Percentiles rank a stretch among this genome's conserved stretches.
Evolutionary conservation across 2,797 vertebrate genomes (phyloP).

Genomic region (Eupleurogrammus muticus): DNA sequence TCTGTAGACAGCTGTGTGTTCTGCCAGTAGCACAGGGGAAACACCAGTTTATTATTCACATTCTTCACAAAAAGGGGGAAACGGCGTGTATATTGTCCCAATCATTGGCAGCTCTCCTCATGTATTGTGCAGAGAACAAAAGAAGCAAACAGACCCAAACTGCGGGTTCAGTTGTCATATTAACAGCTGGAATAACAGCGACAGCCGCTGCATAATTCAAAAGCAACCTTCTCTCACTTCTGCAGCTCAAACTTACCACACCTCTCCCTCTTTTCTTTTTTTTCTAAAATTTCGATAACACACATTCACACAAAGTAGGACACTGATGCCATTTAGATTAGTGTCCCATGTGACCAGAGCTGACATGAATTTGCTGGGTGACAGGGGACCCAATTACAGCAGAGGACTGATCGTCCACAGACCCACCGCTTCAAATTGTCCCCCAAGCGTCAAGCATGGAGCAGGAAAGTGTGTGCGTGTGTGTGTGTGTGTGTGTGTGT

Average conservation of each 20-base stretch:
- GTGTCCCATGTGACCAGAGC: slow-evolving; percentile 74
- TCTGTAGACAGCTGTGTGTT: background rate
- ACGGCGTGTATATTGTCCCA: background rate
- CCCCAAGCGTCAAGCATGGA: slow-evolving; percentile 55
- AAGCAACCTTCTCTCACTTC: slow-evolving; percentile 32
- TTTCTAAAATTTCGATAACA: slow-evolving; percentile 18
- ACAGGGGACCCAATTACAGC: slow-evolving; percentile 84
- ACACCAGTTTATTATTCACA: background rate
- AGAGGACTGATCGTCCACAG: slow-evolving; percentile 70
- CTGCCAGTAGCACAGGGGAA: background rate
- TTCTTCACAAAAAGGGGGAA: slow-evolving; percentile 3
- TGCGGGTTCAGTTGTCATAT: slow-evolving; percentile 20
- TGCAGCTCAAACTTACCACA: slow-evolving; percentile 33
- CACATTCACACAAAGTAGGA: slow-evolving; percentile 76
- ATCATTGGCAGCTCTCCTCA: background rate
- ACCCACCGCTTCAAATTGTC: slow-evolving; percentile 72
- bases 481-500: slow-evolving; percentile 13
- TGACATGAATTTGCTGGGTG: slow-evolving; percentile 81
- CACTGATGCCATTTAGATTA: slow-evolving; percentile 84
- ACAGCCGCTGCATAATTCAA: slow-evolving; percentile 40
- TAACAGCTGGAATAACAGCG: slow-evolving; percentile 8
- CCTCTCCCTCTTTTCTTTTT: slow-evolving; percentile 23
- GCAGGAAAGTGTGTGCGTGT: slow-evolving; percentile 47
- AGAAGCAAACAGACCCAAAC: slow-evolving; percentile 26
- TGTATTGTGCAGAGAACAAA: slow-evolving; percentile 3